Percentiles rank a stretch among this genome's conserved stretches.
Conservation (phyloP, 1,140 invertebrate species). For the Sycophaga agraensis region DNA sequence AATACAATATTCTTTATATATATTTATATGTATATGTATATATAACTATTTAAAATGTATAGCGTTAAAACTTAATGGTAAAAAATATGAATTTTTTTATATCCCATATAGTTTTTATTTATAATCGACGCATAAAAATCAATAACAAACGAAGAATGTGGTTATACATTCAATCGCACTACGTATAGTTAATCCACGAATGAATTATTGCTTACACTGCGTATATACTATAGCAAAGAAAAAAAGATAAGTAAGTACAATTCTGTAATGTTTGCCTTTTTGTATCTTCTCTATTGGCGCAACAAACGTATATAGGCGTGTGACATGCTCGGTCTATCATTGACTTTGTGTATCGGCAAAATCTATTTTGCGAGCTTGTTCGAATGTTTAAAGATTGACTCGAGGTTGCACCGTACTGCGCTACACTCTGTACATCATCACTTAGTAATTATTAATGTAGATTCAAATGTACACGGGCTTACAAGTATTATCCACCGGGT, state of each 20-base stretch:
- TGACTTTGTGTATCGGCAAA: not conserved
- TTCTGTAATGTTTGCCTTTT: conserved; percentile 22
- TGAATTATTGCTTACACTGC: conserved; percentile 16
- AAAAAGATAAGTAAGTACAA: conserved; percentile 10
- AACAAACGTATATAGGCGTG: conserved; percentile 7
- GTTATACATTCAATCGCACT: conserved; percentile 22
- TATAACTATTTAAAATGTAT: conserved; percentile 35
- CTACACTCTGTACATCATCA: not conserved
- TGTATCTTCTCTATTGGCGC: conserved; percentile 6
- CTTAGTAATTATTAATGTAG: conserved; percentile 12
- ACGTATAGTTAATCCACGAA: conserved; percentile 2
- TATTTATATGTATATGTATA: conserved; percentile 32
- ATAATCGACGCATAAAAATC: conserved; percentile 34
- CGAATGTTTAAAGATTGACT: too few relatives aligned
- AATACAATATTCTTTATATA: conserved; percentile 49
- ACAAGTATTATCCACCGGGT: conserved; percentile 4
- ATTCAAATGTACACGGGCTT: conserved; percentile 15
- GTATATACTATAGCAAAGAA: conserved; percentile 18
- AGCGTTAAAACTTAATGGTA: conserved; percentile 48
- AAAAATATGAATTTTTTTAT: conserved; percentile 44
- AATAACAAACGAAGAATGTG: conserved; percentile 20
- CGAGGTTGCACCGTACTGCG: too few relatives aligned
- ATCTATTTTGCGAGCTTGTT: too few relatives aligned
- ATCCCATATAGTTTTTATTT: conserved; percentile 52
- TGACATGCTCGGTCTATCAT: conserved; percentile 1